Base-by-base conservation (phyloP, 2,888 invertebrate genomes). In the Melanostoma mellinum region DNA sequence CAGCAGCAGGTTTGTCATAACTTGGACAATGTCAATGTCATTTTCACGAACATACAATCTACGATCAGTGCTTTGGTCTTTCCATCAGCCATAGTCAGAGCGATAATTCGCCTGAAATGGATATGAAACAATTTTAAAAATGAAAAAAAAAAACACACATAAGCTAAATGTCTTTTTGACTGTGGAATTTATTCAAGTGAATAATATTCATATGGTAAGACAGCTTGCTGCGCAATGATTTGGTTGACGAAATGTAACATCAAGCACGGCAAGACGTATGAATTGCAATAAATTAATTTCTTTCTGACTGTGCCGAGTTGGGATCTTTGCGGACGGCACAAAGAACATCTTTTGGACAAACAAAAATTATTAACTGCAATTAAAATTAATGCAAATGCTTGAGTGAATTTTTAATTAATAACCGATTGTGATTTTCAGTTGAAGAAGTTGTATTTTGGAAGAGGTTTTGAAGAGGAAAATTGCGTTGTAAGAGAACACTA, bases 361-460 rank as follows among this genome's bases (percentile, higher is more conserved):
- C 48, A 50, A 30, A 50, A 50, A 63, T 38, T 50, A 63, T 63
- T 50, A 61, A 63, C 38, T 77, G 82, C 77, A 82, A 82, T 82
- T 82, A 82, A 82, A 73, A 82, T 10, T 56, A 77, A 77, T 77
- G 82, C 82, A 78, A 82, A 78, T 77, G 73, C 74, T 77, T 73
- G 69, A 74, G 82, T 53, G 82, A 82, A 77, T 74, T 78, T 78
- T 77, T 82, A 74, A 78, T 82, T 73, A 73, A 40, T 68, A 63
- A 69, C 65, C 68, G 82, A 82, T 82, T 48, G 44, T 53, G 33
- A 77, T 78, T 69, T 9, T 56, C 35, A n/a, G 35, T 33, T 33
- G 44, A 35, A 48, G 38, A 0, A 32, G n/a, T 36, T 20, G 20
- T 20, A 20, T 20, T 20, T 20, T 20, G 40, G 9, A 44, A 6